phyloP scores from a whole-genome alignment of 2,888 invertebrate genomes.

The Scotopteryx bipunctaria region DNA sequence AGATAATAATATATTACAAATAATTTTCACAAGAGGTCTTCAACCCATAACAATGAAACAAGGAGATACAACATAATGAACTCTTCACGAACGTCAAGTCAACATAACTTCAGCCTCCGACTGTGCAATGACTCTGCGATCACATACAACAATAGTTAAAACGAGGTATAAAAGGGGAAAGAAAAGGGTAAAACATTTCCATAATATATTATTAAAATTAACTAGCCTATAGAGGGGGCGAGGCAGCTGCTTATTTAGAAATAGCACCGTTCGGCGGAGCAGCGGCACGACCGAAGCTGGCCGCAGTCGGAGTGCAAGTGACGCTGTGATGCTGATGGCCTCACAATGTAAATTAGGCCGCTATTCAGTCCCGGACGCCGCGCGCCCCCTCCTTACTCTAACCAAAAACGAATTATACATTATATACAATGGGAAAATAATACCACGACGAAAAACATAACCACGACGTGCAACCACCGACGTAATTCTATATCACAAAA shows the following conservation, averaged over 20 bases:
- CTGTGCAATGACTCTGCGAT: slow-evolving; percentile 55
- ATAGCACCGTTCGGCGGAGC: slow-evolving; percentile 30
- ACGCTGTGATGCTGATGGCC: slow-evolving; percentile 33
- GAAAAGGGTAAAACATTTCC: slow-evolving; percentile 65
- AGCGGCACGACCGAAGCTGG: slow-evolving; percentile 1
- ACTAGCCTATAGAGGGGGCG: slow-evolving; percentile 61
- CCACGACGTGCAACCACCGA: slow-evolving; percentile 49
- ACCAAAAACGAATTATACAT: slow-evolving; percentile 63
- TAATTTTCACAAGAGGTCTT: slow-evolving; percentile 78
- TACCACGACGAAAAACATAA: slow-evolving; percentile 75
- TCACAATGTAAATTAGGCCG: slow-evolving; percentile 49
- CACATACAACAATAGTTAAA: slow-evolving; percentile 65
- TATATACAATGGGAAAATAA: slow-evolving; percentile 82
- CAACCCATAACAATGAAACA: slow-evolving; percentile 80
- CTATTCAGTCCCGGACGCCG: slow-evolving; percentile 41
- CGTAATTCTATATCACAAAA: slow-evolving; percentile 58
- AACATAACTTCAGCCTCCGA: slow-evolving; percentile 56
- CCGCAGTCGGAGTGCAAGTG: slow-evolving; percentile 34
- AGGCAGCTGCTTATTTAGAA: slow-evolving; percentile 29
- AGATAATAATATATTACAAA: slow-evolving; percentile 82
- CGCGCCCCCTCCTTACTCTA: slow-evolving; percentile 47
- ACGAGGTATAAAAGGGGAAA: slow-evolving; percentile 72
- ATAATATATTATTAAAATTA: slow-evolving; percentile 69
- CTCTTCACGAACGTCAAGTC: slow-evolving; percentile 52
- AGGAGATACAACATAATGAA: slow-evolving; percentile 62